Percentiles rank a stretch among this genome's conserved stretches.
Evolutionary conservation across 2,113 vertebrate genomes (phyloP).

Genomic region (Carassius gibelio): DNA sequence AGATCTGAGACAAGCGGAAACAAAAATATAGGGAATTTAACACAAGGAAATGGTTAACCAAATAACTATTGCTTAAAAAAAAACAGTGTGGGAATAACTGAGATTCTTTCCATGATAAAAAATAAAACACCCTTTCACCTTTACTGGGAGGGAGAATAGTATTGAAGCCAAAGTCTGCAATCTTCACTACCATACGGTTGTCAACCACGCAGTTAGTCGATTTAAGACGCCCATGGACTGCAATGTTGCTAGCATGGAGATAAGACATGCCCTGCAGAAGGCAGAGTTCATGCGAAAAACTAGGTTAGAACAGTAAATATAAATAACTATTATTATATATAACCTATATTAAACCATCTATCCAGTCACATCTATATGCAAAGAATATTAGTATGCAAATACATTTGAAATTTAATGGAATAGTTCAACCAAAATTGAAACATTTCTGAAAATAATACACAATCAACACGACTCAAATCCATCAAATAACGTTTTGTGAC

Average conservation of each 20-base stretch:
- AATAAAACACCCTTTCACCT: conserved; percentile 71
- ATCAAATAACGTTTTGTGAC: not conserved
- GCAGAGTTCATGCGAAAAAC: not conserved
- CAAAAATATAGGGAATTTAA: not conserved
- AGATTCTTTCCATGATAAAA: not conserved
- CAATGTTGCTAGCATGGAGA: conserved; percentile 90
- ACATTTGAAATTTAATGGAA: not conserved
- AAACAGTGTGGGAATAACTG: no score
- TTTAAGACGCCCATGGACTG: conserved; percentile 94
- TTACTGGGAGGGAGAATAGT: conserved; percentile 82
- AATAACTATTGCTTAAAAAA: not conserved
- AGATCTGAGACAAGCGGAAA: conserved; percentile 77
- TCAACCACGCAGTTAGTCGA: conserved; percentile 97
- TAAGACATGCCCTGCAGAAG: conserved; percentile 92
- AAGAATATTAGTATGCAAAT: not conserved
- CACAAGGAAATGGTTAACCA: not conserved
- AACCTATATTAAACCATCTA: not conserved
- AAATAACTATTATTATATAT: not conserved
- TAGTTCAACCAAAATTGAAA: not conserved
- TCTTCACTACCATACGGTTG: conserved; percentile 97
- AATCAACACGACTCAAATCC: not conserved
- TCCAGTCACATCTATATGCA: not conserved
- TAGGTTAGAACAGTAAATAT: not conserved
- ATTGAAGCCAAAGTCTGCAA: conserved; percentile 95
- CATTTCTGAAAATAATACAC: not conserved